A percentile compares a stretch with the other conserved stretches of the same genome.
phyloP scores from a whole-genome alignment of 2,113 vertebrate species.

The Syngnathus typhle region DNA sequence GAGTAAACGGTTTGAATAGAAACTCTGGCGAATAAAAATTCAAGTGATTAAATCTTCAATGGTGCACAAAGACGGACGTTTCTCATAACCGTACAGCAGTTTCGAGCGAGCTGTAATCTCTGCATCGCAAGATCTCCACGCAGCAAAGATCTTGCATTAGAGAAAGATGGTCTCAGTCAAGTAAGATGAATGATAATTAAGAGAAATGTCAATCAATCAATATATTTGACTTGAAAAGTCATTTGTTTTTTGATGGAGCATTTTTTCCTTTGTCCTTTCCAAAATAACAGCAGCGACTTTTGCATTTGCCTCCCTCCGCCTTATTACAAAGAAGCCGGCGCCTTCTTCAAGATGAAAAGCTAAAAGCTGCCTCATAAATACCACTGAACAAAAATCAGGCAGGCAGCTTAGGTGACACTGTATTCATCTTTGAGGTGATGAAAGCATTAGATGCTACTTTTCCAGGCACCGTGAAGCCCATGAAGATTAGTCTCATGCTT shows the following conservation, averaged over 20 bases:
- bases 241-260: not conserved
- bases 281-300: not conserved
- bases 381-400: slow-evolving; percentile 27
- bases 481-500: slow-evolving; percentile 38
- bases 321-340: not conserved
- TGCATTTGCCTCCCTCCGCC: not conserved
- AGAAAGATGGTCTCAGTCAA: too few species aligned
- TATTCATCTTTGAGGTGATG: slow-evolving; percentile 30
- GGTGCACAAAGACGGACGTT: too few species aligned
- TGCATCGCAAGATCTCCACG: too few species aligned
- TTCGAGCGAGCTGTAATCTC: too few species aligned
- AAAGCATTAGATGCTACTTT: slow-evolving; percentile 19
- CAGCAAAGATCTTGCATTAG: too few species aligned
- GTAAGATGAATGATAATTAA: too few species aligned
- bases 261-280: not conserved
- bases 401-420: slow-evolving; percentile 10
- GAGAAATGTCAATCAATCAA: not conserved
- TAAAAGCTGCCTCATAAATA: slow-evolving; percentile 19
- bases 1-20: too few species aligned
- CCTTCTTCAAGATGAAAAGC: slow-evolving; percentile 7
- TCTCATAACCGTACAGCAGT: too few species aligned
- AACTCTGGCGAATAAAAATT: too few species aligned
- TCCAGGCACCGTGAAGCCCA: slow-evolving; percentile 13
- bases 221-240: not conserved
- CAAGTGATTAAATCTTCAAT: too few species aligned